Evolutionary conservation across 2,888 invertebrate genomes (phyloP), one percentile per base, ranked within the genome.

Genomic region (Bruchidius siliquastri): DNA sequence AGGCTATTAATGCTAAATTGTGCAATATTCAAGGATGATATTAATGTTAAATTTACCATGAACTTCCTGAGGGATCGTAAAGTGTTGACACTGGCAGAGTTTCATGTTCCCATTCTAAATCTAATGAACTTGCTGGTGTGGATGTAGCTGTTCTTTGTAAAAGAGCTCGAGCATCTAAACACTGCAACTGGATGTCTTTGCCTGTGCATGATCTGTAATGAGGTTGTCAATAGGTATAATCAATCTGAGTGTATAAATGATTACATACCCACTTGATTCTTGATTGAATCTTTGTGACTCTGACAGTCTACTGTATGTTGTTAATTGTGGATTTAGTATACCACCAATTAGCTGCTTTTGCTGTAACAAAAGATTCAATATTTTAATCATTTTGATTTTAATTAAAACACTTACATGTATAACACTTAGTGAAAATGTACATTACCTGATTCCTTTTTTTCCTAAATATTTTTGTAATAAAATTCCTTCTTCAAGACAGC

Each of bases 41-140:
- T 26, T 26, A n/a, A 67, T 21, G 10, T 4, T 4, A 21, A 26
- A 76, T 75, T 78, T 82, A 86, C 86, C 86, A 86, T 71, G 87
- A 85, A 77, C 85, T 86, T 66, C 81, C 83, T 68, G 86, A 86
- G 20, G 85, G 83, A 76, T 86, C 86, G 72, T 84, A 82, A 68
- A 83, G 78, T 77, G 84, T 78, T 21, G 85, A 85, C 74, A 83
- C 80, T 32, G 85, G 86, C 20, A 87, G 76, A 78, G 88, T 87
- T 86, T 92, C 92, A 81, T 92, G 91, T 84, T 92, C 92, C 92
- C 92, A 92, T 84, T 92, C 92, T 73, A 92, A 86, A 81, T 92
- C 92, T 74, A 92, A 84, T 3, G 92, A 92, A 80, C 91, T 91
- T n/a, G 89, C 90, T 32, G 91, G 89, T 30, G 92, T 91, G 67